Base-by-base conservation (phyloP, 2,888 invertebrate species). In the Lasioglossum figueresi region DNA sequence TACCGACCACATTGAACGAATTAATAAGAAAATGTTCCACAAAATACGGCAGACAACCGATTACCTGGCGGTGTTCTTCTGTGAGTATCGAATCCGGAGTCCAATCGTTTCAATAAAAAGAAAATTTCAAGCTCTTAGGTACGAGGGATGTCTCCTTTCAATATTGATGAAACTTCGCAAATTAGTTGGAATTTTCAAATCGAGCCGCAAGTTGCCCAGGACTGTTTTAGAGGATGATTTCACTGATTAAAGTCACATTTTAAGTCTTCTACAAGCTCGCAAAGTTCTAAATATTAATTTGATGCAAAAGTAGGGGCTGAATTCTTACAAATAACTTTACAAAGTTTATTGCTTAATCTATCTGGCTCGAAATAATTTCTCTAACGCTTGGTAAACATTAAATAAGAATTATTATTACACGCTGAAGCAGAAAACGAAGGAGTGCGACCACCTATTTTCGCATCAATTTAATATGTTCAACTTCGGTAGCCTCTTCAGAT, bases 21-120 rank as follows among this genome's bases (percentile, higher is more conserved):
- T 99, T 23, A 99, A 99, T 94, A 96, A 96, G 81, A 98, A 98
- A 95, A 99, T 99, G 99, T 98, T 99, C 93, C 97, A 98, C 86
- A 98, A 98, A 95, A 98, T 99, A 92, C 96, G 98, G 71, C 98
- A 98, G 93, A 97, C 97, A 48, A 98, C 98, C 0, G 98, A 98
- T 93, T 98, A 98, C 94, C 97, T 98, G 45, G 98, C 98, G 10
- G 98, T 98, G 78, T 98, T 98, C 95, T 98, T 99, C 96, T 99
- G 98, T 98, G 96, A 97, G 98, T 97, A 93, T 91, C 91, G 48
- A 70, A 31, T 48, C n/a, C 37, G 14, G 19, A 19, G 4, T 37
- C 16, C 10, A 37, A 37, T 37, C 19, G 16, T 19, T 34, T 31
- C 16, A 34, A 19, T 34, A 10, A 14, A 66, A 34, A 19, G 0